These are phyloP conservation scores for Nephrotoma guestfalica DNA, from an alignment of 2,888 invertebrate genomes.

Conservation along the genomic window DNA sequence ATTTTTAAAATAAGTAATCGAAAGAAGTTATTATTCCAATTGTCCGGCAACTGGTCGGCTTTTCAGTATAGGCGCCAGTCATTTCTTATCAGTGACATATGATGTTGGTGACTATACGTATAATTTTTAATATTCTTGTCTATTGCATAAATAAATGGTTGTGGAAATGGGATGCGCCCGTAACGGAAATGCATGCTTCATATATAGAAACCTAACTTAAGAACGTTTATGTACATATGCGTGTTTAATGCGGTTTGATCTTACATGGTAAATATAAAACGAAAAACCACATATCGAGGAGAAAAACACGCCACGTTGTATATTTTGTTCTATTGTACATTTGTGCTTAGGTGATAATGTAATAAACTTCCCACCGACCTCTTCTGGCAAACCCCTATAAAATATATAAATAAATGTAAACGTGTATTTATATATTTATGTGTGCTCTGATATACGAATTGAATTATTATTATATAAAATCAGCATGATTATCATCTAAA, in stretches of 20 bases:
- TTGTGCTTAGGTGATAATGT: background rate
- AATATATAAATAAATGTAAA: background rate
- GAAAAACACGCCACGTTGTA: background rate
- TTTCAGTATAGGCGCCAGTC: background rate
- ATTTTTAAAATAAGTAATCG: background rate
- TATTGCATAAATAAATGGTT: background rate
- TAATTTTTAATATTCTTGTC: background rate
- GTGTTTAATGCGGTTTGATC: background rate
- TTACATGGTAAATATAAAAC: background rate
- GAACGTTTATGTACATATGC: background rate
- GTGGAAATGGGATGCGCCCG: background rate
- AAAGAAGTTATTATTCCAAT: background rate
- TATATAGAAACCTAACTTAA: background rate
- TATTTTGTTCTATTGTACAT: background rate
- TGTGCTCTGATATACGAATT: background rate
- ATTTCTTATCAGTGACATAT: background rate
- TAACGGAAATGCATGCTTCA: background rate
- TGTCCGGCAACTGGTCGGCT: background rate
- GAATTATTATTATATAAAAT: slow-evolving; percentile 3
- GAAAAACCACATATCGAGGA: background rate
- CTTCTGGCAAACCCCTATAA: background rate
- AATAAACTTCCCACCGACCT: background rate
- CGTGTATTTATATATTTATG: background rate
- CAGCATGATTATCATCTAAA: background rate
- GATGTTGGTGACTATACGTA: background rate